These are phyloP conservation scores for Synergus japonicus DNA, from an alignment of 2,888 invertebrate species.

Conservation along the genomic window DNA sequence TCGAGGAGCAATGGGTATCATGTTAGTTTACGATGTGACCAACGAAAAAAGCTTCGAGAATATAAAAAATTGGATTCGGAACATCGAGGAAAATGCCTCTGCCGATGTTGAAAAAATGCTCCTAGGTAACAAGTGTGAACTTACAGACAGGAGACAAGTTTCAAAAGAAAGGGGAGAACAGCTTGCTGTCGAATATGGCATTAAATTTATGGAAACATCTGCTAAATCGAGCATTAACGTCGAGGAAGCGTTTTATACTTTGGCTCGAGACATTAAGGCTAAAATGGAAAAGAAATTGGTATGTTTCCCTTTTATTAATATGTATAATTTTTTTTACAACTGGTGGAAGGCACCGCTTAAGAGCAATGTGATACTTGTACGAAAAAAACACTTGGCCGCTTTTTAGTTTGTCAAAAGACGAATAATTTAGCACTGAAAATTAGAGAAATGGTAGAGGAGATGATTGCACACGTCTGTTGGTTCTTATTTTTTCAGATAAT, in stretches of 20 bases:
- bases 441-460: too few species aligned
- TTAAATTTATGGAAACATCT: conserved; percentile 99
- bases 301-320: conserved; percentile 71
- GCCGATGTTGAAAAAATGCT: conserved; percentile 99
- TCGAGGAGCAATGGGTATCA: conserved; percentile 99
- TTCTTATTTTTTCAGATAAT: neutral
- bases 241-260: conserved; percentile 97
- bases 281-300: conserved; percentile 99
- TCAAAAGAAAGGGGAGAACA: conserved; percentile 98
- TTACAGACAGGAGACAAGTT: conserved; percentile 95
- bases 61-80: conserved; percentile 99
- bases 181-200: conserved; percentile 97
- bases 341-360: conserved; percentile 13
- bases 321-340: conserved; percentile 39
- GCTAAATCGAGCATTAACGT: conserved; percentile 99
- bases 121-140: conserved; percentile 99
- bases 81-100: conserved; percentile 99
- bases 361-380: conserved; percentile 22
- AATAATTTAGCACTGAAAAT: too few species aligned
- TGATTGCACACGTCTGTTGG: neutral
- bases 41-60: conserved; percentile 99
- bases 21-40: conserved; percentile 99
- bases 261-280: conserved; percentile 98
- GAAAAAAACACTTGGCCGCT: neutral
- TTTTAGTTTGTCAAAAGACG: too few species aligned